These are phyloP conservation scores for Oreocharis arfaki DNA, from an alignment of 2,113 vertebrate species.

Conservation along the genomic window DNA sequence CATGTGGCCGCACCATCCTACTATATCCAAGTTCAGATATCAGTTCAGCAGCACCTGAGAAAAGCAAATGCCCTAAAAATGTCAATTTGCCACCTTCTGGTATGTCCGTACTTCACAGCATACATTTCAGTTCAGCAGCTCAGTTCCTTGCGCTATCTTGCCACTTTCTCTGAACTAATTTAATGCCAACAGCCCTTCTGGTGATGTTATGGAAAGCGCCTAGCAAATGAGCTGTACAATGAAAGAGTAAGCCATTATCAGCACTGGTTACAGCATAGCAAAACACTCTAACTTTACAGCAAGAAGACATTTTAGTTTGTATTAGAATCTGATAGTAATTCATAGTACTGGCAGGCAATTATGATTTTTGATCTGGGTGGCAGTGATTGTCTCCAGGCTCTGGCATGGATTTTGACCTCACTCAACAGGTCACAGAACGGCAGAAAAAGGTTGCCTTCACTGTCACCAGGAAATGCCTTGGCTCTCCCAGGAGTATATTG, in stretches of 20 bases:
- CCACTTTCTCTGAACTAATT: neutral
- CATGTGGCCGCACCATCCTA: neutral
- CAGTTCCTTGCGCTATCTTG: neutral
- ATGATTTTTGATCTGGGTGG: neutral
- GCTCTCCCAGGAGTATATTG: neutral
- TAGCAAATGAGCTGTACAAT: neutral
- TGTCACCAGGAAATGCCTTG: neutral
- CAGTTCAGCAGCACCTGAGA: neutral
- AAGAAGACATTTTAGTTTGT: neutral
- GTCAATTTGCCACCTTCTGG: neutral
- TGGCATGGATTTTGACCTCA: neutral
- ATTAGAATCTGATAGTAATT: neutral
- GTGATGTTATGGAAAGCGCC: neutral
- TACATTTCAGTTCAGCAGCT: neutral
- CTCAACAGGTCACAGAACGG: neutral
- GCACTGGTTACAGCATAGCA: neutral
- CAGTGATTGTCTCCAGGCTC: neutral
- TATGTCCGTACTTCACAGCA: neutral
- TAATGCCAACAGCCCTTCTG: neutral
- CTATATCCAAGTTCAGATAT: fast-evolving
- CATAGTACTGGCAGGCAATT: neutral
- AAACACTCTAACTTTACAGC: neutral
- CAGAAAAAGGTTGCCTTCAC: neutral
- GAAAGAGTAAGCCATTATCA: neutral
- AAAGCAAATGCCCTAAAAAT: neutral